A percentile compares a stretch with the other conserved stretches of the same genome.
Conservation (phyloP, 2,113 vertebrate genomes). For the Tauraco erythrolophus region DNA sequence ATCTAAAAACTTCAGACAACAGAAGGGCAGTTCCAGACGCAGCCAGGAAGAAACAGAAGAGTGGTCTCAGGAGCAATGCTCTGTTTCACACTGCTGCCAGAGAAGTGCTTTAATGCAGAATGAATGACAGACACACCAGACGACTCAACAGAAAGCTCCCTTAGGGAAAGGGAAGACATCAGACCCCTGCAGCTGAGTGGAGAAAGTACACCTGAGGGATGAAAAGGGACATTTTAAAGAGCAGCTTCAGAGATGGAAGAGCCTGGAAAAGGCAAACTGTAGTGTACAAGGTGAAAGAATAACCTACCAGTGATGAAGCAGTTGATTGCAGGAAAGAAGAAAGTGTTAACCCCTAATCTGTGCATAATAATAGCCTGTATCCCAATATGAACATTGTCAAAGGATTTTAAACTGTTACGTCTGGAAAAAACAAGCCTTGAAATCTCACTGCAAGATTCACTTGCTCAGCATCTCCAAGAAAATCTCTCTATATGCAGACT, state of each 20-base stretch:
- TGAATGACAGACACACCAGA: background rate
- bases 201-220: background rate
- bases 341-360: background rate
- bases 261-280: background rate
- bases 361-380: background rate
- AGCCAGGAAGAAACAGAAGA: background rate
- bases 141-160: background rate
- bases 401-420: background rate
- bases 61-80: background rate
- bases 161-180: background rate
- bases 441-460: background rate
- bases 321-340: background rate
- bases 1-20: background rate
- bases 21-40: background rate
- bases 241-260: background rate
- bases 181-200: background rate
- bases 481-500: background rate
- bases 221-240: background rate
- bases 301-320: background rate
- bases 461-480: background rate
- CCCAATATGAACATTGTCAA: background rate
- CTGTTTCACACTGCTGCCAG: background rate
- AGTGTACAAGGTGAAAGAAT: background rate
- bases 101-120: background rate
- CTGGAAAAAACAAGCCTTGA: background rate